Evolutionary conservation across 64 coral and sea anemone genomes (phyloP), one percentile per base, ranked within the genome.

Genomic region (Montipora efflorescens): DNA sequence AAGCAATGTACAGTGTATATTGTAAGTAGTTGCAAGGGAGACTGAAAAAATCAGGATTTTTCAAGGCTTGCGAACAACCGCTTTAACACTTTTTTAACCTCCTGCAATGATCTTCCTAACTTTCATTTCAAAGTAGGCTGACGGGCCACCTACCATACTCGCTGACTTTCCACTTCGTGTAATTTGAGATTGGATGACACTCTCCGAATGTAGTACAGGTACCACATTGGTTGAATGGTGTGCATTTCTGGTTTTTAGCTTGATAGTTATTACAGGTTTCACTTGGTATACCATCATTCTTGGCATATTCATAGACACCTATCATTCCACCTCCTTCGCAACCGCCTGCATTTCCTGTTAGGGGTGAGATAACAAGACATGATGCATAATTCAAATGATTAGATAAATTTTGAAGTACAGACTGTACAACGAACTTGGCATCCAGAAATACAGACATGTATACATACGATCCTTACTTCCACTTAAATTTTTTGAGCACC

Each of bases 231-330:
- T 94, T 96, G 49, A 94, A 90, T 8, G 72, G 36, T 36, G 79
- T 94, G 58, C 98, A 99, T 1, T 87, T 21, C 74, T 91, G 84
- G 75, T 99, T 80, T 81, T 92, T 99, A 22, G 98, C 98, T 85
- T 99, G 98, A 58, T 99, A 99, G 75, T 99, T 99, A 77, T 99
- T 99, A 61, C 98, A 99, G 4, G 98, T 96, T 82, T 99, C 98
- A 69, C 96, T 95, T 45, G 98, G 98, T 19, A 99, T 96, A 16
- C 98, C 98, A 8, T 92, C 77, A 5, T 73, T 22, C 8, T 99
- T 74, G 43, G 98, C 98, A 58, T 99, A 99, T 16, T 78, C 0
- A 79, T 99, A 99, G 5, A 99, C 98, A 47, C 62, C 84, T 22
- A 90, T 59, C 98, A 99, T 96, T 16, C 95, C 95, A 49, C 98